phyloP scores from a whole-genome alignment of 2,113 vertebrate genomes.

The Upupa epops region DNA sequence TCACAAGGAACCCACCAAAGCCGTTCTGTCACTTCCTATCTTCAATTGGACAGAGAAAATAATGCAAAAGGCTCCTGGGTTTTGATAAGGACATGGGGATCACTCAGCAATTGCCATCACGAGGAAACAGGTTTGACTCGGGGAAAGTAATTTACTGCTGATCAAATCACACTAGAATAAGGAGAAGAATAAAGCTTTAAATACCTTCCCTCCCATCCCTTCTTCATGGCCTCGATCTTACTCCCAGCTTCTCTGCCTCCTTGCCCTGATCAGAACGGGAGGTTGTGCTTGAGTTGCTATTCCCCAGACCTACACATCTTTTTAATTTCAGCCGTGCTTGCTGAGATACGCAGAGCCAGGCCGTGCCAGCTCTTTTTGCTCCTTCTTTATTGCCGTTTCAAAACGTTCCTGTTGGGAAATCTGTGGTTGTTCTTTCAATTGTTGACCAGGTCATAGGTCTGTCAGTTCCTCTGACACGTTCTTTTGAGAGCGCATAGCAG shows the following conservation, averaged over 20 bases:
- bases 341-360: background rate
- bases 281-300: background rate
- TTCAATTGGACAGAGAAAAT: background rate
- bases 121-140: background rate
- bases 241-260: background rate
- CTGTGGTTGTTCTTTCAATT: background rate
- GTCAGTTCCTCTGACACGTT: background rate
- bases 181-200: background rate
- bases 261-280: accelerated
- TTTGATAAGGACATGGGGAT: background rate
- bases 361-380: background rate
- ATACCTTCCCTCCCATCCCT: background rate
- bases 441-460: background rate
- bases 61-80: background rate
- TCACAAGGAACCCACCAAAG: background rate
- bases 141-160: background rate
- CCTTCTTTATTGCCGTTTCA: background rate
- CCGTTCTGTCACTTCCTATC: background rate
- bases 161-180: background rate
- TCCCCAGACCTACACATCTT: accelerated
- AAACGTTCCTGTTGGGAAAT: background rate
- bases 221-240: background rate
- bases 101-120: background rate
- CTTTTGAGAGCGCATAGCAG: background rate
- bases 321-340: background rate